Evolutionary conservation across 2,797 vertebrate species (phyloP), one percentile per base, ranked within the genome.

Genomic region (Pipistrellus pipistrellus): DNA sequence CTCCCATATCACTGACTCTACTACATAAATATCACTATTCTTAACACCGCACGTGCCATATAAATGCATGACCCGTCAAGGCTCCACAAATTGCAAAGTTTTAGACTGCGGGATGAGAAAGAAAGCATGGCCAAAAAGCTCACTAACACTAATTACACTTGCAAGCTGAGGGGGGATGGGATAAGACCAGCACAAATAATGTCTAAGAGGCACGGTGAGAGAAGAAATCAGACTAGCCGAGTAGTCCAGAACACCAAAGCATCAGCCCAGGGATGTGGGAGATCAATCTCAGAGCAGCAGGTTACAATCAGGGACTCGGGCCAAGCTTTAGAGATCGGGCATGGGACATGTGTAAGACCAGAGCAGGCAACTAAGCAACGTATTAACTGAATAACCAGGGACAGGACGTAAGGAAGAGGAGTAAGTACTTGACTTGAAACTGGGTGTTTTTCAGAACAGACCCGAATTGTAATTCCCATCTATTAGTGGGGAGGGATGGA

Each of bases 51-150:
- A 38, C 2, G 11, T 71, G 30, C 35, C 38, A 48, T 17, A 35
- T 30, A 72, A 66, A 66, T 14, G 3, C 0, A 2, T n/a, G 15
- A 66, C 8, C 46, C 27, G 82, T 21, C 14, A 88, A 95, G 30
- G 68, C 30, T 66, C 25, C 46, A 59, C n/a, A 71, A 88, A 83
- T 48, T 85, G 41, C 44, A 68, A 89, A 82, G 25, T 68, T 90
- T 71, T 78, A 48, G 46, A 27, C 27, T 51, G 1, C 57, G 78
- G 35, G 6, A 75, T 87, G 17, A 87, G 8, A 82, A 92, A 69
- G n/a, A n/a, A 84, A 27, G 41, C 48, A 83, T 3, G 3, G 48
- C 2, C 64, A 18, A 51, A 78, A 62, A 59, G 15, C 30, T 87
- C 55, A 46, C 30, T 25, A 32, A 90, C 35, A 38, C 32, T 18